Evolutionary conservation across 2,113 vertebrate species (phyloP).

Genomic region (Actinemys pallida): DNA sequence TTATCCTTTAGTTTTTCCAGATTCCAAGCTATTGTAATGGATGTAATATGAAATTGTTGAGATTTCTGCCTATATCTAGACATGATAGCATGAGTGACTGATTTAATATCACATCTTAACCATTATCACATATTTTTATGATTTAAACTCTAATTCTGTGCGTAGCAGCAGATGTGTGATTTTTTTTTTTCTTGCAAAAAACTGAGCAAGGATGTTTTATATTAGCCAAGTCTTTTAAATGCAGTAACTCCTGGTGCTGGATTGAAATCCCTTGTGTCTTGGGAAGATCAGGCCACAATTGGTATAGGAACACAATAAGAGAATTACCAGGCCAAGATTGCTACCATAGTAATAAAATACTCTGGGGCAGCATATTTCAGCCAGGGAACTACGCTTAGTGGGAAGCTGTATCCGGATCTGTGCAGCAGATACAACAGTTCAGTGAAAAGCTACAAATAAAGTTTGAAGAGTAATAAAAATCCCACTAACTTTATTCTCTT

Average conservation of each 20-base stretch:
- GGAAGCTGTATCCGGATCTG: neutral
- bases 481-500: neutral
- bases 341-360: neutral
- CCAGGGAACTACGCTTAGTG: neutral
- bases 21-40: neutral
- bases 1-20: neutral
- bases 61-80: neutral
- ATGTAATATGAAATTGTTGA: neutral
- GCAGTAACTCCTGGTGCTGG: neutral
- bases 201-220: neutral
- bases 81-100: neutral
- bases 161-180: neutral
- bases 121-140: neutral
- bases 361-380: fast-evolving
- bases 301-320: neutral
- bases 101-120: neutral
- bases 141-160: neutral
- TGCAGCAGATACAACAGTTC: neutral
- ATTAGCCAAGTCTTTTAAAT: neutral
- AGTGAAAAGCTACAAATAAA: neutral
- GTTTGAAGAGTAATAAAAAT: neutral
- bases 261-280: neutral
- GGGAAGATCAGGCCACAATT: neutral
- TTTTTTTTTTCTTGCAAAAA: neutral
- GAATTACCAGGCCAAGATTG: neutral